Percentiles rank a stretch among this genome's conserved stretches.
Evolutionary conservation across 2,797 vertebrate species (phyloP).

Genomic region (Oryzias dopingdopingensis): DNA sequence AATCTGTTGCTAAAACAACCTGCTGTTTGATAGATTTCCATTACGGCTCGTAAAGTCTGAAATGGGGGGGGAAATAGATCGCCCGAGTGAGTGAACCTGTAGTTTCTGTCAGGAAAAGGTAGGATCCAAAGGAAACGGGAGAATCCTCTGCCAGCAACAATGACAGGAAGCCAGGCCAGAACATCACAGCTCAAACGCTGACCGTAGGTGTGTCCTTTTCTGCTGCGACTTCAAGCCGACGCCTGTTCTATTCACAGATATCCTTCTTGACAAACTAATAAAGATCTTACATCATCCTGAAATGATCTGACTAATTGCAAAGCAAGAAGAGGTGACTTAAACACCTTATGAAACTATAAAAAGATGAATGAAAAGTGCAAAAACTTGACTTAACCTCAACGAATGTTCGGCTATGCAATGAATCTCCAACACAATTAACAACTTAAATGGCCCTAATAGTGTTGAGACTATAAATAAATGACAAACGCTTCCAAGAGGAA

Average conservation of each 20-base stretch:
- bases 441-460: conserved; percentile 3
- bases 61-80: not conserved
- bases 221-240: conserved; percentile 7
- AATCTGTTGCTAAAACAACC: conserved; percentile 7
- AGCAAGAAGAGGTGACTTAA: not conserved
- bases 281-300: conserved; percentile 12
- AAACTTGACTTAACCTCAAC: too few relatives aligned
- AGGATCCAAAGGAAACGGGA: conserved; percentile 31
- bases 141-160: conserved; percentile 64
- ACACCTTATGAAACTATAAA: too few relatives aligned
- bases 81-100: not conserved
- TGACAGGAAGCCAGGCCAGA: conserved; percentile 69
- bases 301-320: not conserved
- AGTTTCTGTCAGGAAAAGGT: not conserved
- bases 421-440: not conserved
- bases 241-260: conserved; percentile 27
- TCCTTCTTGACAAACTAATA: conserved; percentile 1
- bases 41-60: not conserved
- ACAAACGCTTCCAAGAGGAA: conserved; percentile 19
- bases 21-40: not conserved
- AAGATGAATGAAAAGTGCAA: too few relatives aligned
- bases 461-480: conserved; percentile 21
- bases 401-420: too few relatives aligned
- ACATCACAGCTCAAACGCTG: conserved; percentile 36
- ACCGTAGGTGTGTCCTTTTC: conserved; percentile 35